These are phyloP conservation scores for Sinocyclocheilus anshuiensis DNA, from an alignment of 2,113 vertebrate species.

Conservation along the genomic window DNA sequence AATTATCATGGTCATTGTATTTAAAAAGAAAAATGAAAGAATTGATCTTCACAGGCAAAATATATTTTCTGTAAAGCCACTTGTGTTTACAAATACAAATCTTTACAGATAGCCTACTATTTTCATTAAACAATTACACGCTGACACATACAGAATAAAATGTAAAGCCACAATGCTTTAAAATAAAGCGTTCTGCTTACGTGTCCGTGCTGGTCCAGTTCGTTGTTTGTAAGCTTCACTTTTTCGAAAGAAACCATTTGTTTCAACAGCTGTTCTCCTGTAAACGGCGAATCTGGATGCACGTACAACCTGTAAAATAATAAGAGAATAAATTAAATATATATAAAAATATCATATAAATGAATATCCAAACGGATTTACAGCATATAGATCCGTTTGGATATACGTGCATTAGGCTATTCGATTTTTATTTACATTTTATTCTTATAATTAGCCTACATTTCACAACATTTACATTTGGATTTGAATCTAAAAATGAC, in stretches of 20 bases:
- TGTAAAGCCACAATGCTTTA: background rate
- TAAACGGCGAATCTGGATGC: slow-evolving; percentile 96
- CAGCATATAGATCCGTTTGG: background rate
- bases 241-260: slow-evolving; percentile 99
- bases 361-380: no score
- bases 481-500: background rate
- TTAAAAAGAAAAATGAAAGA: background rate
- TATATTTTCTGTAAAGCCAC: background rate
- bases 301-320: slow-evolving; percentile 86
- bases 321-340: background rate
- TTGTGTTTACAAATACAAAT: background rate
- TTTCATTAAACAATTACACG: background rate
- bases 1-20: background rate
- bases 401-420: background rate
- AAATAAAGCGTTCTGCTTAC: slow-evolving; percentile 71
- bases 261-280: slow-evolving; percentile 94
- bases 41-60: background rate
- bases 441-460: background rate
- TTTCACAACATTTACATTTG: background rate
- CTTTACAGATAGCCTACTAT: no score
- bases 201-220: slow-evolving; percentile 96
- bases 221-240: slow-evolving; percentile 98
- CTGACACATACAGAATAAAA: background rate
- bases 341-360: no score
- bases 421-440: background rate